phyloP scores from a whole-genome alignment of 2,113 vertebrate species.

The Talpa occidentalis region DNA sequence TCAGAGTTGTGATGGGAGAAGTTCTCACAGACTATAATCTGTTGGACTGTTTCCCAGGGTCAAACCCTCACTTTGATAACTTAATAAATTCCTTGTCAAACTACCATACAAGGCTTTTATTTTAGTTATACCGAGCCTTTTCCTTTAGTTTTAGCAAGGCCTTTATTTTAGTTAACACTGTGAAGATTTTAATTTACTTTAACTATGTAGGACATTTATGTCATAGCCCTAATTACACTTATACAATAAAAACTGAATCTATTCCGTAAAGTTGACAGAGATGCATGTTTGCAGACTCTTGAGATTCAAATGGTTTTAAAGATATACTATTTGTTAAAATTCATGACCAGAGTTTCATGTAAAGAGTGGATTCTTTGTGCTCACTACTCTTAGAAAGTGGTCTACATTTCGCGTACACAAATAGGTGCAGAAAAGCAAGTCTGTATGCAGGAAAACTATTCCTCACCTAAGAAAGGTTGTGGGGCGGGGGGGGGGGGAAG shows the following conservation, averaged over 20 bases:
- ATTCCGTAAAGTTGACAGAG: background rate
- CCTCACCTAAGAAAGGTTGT: background rate
- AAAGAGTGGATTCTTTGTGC: background rate
- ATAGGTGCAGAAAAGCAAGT: background rate
- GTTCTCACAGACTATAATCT: too few relatives aligned
- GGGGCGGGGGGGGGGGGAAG: background rate
- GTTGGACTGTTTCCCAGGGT: too few relatives aligned
- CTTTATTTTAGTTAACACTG: background rate
- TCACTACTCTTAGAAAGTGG: background rate
- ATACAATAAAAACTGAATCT: background rate
- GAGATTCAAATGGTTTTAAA: background rate
- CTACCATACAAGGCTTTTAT: too few relatives aligned
- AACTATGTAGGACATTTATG: background rate
- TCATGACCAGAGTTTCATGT: background rate
- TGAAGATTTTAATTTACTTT: slow-evolving; percentile 16
- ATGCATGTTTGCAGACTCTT: background rate
- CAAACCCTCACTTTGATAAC: too few relatives aligned
- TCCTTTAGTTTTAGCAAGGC: too few relatives aligned
- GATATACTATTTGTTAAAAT: background rate
- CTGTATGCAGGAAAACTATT: background rate
- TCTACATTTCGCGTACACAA: background rate
- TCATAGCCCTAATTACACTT: background rate
- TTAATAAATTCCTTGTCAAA: too few relatives aligned
- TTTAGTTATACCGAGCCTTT: too few relatives aligned
- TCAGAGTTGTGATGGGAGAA: too few relatives aligned